These are phyloP conservation scores for Meghimatium bilineatum DNA, from an alignment of 2,888 invertebrate species.

Conservation along the genomic window DNA sequence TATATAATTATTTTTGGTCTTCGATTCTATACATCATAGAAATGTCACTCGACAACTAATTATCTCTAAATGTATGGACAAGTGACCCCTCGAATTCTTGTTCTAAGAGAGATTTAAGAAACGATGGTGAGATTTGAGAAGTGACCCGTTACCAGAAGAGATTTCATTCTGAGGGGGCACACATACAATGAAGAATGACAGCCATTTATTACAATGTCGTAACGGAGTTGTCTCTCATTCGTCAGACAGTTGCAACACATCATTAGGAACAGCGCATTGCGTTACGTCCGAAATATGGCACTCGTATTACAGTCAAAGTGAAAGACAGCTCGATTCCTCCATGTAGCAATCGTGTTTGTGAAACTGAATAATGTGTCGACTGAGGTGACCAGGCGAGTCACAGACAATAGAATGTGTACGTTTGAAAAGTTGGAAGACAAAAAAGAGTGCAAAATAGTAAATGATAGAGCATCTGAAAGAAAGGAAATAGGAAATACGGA, in stretches of 20 bases:
- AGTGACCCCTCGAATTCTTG: background rate
- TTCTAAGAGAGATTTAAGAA: background rate
- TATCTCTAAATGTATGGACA: no score
- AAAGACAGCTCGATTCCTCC: background rate
- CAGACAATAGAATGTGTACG: background rate
- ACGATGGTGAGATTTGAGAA: background rate
- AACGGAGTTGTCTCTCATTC: constrained; percentile 19
- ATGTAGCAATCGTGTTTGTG: background rate
- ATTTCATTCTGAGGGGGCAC: background rate
- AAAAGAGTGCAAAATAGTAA: no score
- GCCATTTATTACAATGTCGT: constrained; percentile 25
- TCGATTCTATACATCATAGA: no score
- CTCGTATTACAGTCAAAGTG: no score
- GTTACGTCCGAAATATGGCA: constrained; percentile 27
- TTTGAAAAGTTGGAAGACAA: no score
- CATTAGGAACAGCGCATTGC: background rate
- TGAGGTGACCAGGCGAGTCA: background rate
- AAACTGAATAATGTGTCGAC: background rate
- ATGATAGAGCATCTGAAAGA: no score
- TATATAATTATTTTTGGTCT: no score
- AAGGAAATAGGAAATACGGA: no score
- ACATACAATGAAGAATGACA: background rate
- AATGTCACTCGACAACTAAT: no score
- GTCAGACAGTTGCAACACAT: constrained; percentile 21
- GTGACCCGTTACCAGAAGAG: background rate